Percentiles rank a stretch among this genome's conserved stretches.
Evolutionary conservation across 2,113 vertebrate genomes (phyloP).

Genomic region (Eolophus roseicapilla): DNA sequence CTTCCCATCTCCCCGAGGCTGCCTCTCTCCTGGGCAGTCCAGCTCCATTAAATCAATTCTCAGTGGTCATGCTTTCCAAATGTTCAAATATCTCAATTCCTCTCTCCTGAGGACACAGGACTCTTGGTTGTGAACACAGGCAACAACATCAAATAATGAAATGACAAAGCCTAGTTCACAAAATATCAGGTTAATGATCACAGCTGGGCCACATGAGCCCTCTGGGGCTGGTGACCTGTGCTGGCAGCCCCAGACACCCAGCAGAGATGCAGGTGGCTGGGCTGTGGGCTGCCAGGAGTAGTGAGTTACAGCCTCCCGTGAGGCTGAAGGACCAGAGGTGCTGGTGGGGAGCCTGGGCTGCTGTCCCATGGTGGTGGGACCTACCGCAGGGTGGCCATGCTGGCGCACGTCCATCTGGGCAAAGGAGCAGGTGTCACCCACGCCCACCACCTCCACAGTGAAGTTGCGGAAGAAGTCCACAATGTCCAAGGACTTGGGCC

Average conservation of each 20-base stretch:
- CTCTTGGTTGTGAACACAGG: not conserved
- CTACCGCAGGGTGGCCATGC: slow-evolving; percentile 95
- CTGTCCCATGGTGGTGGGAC: not conserved
- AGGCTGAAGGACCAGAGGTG: not conserved
- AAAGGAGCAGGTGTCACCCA: slow-evolving; percentile 97
- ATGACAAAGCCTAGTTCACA: not conserved
- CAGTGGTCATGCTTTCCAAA: not conserved
- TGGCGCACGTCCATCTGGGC: slow-evolving; percentile 99
- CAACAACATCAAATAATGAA: not conserved
- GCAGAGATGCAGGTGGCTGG: not conserved
- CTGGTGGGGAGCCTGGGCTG: not conserved
- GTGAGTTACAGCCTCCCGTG: not conserved
- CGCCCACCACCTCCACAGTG: slow-evolving; percentile 94
- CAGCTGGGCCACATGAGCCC: not conserved
- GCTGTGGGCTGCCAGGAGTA: not conserved
- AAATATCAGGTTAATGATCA: not conserved
- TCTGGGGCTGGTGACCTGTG: not conserved
- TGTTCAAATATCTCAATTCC: not conserved
- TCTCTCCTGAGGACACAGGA: not conserved
- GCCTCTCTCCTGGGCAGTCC: not conserved
- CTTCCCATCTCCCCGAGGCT: not conserved
- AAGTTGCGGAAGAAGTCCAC: slow-evolving; percentile 99
- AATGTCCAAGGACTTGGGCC: slow-evolving; percentile 97
- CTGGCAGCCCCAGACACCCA: not conserved
- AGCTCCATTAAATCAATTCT: not conserved